These are phyloP conservation scores for Epinotia demarniana DNA, from an alignment of 2,888 invertebrate genomes.

Conservation along the genomic window DNA sequence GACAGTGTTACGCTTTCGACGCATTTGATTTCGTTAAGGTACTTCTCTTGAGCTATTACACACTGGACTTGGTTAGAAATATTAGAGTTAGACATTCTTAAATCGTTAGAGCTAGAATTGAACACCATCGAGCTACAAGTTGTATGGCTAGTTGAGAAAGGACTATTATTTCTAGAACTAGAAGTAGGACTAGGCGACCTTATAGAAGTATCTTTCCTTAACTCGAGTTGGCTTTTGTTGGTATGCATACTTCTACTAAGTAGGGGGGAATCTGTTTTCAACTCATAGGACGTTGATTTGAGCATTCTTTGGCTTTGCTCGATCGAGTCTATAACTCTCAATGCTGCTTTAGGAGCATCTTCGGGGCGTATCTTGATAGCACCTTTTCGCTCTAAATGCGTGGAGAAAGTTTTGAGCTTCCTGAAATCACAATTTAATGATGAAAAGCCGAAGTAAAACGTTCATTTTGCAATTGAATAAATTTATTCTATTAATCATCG, in stretches of 20 bases:
- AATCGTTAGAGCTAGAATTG: constrained; percentile 80
- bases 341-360: constrained; percentile 77
- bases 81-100: constrained; percentile 80
- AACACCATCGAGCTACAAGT: constrained; percentile 84
- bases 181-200: constrained; percentile 79
- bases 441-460: not conserved
- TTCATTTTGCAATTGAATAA: not conserved
- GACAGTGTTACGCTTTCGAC: constrained; percentile 80
- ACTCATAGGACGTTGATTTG: constrained; percentile 79
- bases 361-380: constrained; percentile 80
- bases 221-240: constrained; percentile 75
- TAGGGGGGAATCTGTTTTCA: constrained; percentile 77
- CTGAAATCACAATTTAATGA: constrained; percentile 19
- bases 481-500: too few relatives aligned
- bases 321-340: constrained; percentile 80
- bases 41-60: constrained; percentile 83
- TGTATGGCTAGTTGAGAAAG: constrained; percentile 80
- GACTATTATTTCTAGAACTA: constrained; percentile 80
- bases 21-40: constrained; percentile 80
- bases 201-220: constrained; percentile 74
- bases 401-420: constrained; percentile 49
- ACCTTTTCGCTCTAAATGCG: constrained; percentile 79
- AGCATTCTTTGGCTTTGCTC: constrained; percentile 81
- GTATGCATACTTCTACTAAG: constrained; percentile 67
- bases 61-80: constrained; percentile 80